These are phyloP conservation scores for Gnathonemus echidnorhynchus DNA, from an alignment of 2,113 vertebrate genomes.

Conservation along the genomic window DNA sequence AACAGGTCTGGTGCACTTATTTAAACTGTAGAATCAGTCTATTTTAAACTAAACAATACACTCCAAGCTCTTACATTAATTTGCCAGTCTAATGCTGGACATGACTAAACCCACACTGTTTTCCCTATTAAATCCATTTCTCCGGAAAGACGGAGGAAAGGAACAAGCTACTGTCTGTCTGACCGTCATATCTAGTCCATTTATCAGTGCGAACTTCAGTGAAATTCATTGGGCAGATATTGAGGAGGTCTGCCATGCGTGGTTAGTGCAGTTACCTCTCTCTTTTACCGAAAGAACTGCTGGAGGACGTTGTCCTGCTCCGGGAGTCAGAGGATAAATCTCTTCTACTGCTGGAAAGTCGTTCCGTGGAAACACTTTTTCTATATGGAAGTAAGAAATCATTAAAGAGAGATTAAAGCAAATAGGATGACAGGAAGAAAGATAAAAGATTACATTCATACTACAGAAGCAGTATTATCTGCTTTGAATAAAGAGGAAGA, in stretches of 20 bases:
- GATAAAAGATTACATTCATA: background rate
- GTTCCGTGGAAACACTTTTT: conserved; percentile 77
- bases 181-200: background rate
- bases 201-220: background rate
- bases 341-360: conserved; percentile 66
- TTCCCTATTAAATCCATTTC: background rate
- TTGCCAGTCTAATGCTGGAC: background rate
- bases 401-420: background rate
- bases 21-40: background rate
- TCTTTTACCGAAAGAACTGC: conserved; percentile 74
- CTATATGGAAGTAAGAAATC: conserved; percentile 36
- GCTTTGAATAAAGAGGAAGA: background rate
- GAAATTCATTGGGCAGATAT: background rate
- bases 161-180: background rate
- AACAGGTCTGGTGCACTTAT: background rate
- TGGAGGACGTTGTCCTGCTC: conserved; percentile 73
- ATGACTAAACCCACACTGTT: background rate
- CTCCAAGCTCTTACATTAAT: background rate
- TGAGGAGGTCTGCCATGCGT: background rate
- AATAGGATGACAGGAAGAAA: background rate
- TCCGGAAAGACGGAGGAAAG: background rate
- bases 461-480: background rate
- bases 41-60: background rate
- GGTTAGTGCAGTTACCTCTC: conserved; percentile 35
- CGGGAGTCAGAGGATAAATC: conserved; percentile 63